phyloP scores from a whole-genome alignment of 2,797 vertebrate species.

The Notamacropus eugenii region DNA sequence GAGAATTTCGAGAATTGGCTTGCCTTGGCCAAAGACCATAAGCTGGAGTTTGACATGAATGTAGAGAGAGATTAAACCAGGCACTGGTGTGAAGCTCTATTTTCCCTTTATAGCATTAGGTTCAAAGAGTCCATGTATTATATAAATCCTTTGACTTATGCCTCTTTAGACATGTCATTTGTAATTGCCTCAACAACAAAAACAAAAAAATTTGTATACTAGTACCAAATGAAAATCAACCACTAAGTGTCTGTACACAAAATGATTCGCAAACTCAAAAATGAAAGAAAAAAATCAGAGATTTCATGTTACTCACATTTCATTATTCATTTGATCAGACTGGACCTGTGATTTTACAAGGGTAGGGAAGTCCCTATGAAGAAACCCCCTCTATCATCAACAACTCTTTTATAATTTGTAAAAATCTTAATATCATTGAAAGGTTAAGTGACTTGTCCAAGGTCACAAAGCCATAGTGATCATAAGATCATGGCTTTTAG shows the following conservation, averaged over 20 bases:
- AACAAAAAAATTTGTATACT: constrained; percentile 63
- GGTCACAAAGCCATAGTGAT: background rate
- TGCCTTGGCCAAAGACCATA: constrained; percentile 20
- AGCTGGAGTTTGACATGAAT: constrained; percentile 38
- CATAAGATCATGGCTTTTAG: background rate
- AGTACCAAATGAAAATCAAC: constrained; percentile 49
- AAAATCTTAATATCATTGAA: background rate
- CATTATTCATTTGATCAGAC: background rate
- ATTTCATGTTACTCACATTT: background rate
- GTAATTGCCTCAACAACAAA: constrained; percentile 72
- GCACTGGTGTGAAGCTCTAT: constrained; percentile 28
- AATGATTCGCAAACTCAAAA: constrained; percentile 59
- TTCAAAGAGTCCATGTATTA: constrained; percentile 45
- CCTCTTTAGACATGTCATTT: constrained; percentile 58
- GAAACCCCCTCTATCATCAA: background rate
- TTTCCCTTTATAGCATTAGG: background rate
- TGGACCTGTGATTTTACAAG: background rate
- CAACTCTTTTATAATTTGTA: background rate
- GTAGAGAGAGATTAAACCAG: constrained; percentile 41
- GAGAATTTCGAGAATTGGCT: constrained; percentile 10
- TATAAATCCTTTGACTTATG: constrained; percentile 72
- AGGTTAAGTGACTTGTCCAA: background rate
- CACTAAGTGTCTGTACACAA: constrained; percentile 63
- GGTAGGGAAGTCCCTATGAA: background rate
- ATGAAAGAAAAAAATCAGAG: background rate